Evolutionary conservation across 1,140 invertebrate species (phyloP), one percentile per base, ranked within the genome.

Genomic region (Papilio xuthus): DNA sequence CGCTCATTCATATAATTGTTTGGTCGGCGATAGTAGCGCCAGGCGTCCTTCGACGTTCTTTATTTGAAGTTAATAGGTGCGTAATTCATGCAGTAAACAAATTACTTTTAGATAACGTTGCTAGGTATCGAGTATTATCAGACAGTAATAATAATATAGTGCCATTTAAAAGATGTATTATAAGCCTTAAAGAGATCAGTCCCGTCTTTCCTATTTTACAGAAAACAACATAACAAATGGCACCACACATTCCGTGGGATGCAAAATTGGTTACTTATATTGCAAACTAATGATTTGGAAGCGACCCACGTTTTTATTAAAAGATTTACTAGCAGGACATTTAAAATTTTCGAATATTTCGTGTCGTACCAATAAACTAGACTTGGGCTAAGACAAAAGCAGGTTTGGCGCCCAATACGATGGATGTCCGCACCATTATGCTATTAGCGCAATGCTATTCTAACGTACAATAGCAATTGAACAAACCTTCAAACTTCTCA

Each of bases 401-500:
- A n/a, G n/a, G n/a, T n/a, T n/a, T n/a, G n/a, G n/a, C n/a, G n/a
- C n/a, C n/a, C n/a, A n/a, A n/a, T n/a, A n/a, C n/a, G n/a, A n/a
- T n/a, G n/a, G 6, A 32, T 32, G 32, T 32, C 32, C 32, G 32
- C 6, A 32, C 32, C 6, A 32, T 32, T 32, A 32, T 32, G 6
- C 32, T 32, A 6, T 32, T 32, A 6, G 32, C 6, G 32, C 32
- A 32, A 2, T 32, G 2, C 32, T 32, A 32, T 32, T 32, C 32
- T 32, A 23, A 74, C 69, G 67, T 42, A 63, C 2, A 4, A 2
- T 23, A 44, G 63, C 32, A 77, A 76, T 76, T 18, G 28, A 78
- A 77, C 60, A 79, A 82, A 98, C 97, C 98, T 97, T 98, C 97
- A 94, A 98, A 98, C 94, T 97, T 97, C 93, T 98, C 97, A 88